Evolutionary conservation across 2,797 vertebrate genomes (phyloP).

Genomic region (Acanthurus leucopareius): DNA sequence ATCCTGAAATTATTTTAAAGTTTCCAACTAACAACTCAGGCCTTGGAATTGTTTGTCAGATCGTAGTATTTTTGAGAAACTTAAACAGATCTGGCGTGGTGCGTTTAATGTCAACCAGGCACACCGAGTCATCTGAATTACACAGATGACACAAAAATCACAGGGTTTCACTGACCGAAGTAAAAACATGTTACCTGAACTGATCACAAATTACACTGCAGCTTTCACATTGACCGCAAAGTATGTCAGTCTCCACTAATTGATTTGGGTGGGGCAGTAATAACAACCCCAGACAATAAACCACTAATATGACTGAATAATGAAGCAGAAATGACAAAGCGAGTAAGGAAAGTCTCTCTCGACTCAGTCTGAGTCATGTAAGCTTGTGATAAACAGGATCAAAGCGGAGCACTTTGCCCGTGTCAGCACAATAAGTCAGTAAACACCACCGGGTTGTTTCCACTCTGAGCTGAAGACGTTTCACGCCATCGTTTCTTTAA

Average conservation of each 20-base stretch:
- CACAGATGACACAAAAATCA: too few species aligned
- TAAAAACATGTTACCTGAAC: too few species aligned
- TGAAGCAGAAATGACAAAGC: background rate
- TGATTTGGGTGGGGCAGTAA: background rate
- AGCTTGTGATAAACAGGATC: background rate
- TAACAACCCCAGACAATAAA: background rate
- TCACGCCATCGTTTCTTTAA: background rate
- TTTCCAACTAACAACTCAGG: too few species aligned
- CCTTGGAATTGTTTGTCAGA: too few species aligned
- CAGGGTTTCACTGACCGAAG: too few species aligned
- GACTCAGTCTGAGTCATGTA: background rate
- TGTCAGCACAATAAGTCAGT: background rate
- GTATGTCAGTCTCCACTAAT: background rate
- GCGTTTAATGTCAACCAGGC: too few species aligned
- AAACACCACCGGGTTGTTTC: background rate
- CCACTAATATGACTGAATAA: background rate
- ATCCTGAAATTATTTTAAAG: too few species aligned
- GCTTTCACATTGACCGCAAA: background rate
- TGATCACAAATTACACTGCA: background rate
- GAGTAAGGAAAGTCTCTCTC: background rate
- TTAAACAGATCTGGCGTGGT: too few species aligned
- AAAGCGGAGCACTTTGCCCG: background rate
- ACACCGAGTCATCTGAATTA: too few species aligned
- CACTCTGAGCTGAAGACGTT: background rate
- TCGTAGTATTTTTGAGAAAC: too few species aligned